Percentiles rank a stretch among this genome's conserved stretches.
Evolutionary conservation across 1,140 invertebrate species (phyloP).

Genomic region (Cydia fagiglandana): DNA sequence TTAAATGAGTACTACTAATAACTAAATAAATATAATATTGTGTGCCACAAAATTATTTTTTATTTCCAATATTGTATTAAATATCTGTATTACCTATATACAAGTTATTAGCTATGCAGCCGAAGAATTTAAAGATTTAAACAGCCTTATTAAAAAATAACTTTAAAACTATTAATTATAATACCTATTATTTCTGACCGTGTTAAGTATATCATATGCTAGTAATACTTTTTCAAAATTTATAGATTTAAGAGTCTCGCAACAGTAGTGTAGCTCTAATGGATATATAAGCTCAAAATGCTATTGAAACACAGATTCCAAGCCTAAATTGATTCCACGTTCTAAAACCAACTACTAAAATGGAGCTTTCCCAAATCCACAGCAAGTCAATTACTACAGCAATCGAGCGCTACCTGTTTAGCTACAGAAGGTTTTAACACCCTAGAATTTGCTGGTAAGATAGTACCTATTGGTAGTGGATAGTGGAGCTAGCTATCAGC

Average conservation of each 20-base stretch:
- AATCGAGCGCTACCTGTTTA: background rate
- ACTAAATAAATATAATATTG: background rate
- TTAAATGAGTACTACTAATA: background rate
- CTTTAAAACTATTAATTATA: too few species aligned
- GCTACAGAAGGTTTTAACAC: background rate
- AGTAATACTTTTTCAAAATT: too few species aligned
- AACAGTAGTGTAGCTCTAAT: background rate
- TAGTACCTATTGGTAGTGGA: background rate
- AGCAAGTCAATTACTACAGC: conserved; percentile 27
- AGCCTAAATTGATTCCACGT: background rate
- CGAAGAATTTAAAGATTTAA: too few species aligned
- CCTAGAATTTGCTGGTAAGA: background rate
- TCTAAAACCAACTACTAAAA: conserved; percentile 17
- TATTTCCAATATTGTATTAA: too few species aligned
- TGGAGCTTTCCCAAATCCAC: conserved; percentile 18
- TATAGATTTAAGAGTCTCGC: background rate
- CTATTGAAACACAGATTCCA: background rate
- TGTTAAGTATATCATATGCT: too few species aligned
- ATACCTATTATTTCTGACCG: too few species aligned
- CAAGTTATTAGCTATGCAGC: too few species aligned
- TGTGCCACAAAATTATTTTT: too few species aligned
- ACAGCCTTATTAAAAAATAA: too few species aligned
- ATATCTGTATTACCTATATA: too few species aligned
- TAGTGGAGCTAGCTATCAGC: conserved; percentile 22
- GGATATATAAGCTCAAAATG: background rate